phyloP scores from a whole-genome alignment of 2,888 invertebrate species.

The Cephus pygmeus region DNA sequence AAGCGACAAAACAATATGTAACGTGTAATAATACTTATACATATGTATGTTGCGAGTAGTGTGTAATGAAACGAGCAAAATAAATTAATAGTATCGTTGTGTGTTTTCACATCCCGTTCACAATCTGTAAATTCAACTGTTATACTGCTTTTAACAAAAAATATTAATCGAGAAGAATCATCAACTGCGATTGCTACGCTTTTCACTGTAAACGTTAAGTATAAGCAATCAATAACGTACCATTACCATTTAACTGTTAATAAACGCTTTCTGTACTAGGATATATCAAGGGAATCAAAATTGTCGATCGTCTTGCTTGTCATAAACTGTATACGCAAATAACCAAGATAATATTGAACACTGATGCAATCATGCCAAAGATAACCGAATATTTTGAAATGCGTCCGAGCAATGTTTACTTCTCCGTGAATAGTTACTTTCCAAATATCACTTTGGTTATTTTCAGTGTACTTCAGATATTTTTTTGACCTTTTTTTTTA shows the following conservation, averaged over 20 bases:
- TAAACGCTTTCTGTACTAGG: neutral
- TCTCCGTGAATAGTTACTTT: neutral
- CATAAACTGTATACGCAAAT: neutral
- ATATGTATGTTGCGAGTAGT: neutral
- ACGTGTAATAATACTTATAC: neutral
- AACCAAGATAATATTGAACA: neutral
- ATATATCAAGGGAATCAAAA: neutral
- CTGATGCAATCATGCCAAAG: neutral
- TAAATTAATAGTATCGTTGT: neutral
- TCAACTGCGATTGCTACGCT: neutral
- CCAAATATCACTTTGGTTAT: neutral
- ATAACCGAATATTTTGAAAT: neutral
- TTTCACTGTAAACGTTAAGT: neutral
- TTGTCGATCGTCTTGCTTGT: neutral
- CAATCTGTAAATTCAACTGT: neutral
- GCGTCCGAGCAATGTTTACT: neutral
- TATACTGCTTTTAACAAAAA: neutral
- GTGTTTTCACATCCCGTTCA: neutral
- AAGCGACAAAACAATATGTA: neutral
- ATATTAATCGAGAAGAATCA: neutral
- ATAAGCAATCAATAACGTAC: neutral
- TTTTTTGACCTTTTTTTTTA: neutral
- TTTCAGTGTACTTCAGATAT: neutral
- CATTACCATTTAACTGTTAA: neutral
- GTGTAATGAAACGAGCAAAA: neutral